These are phyloP conservation scores for Choloepus hoffmanni DNA, from an alignment of 2,113 vertebrate genomes.

Conservation along the genomic window DNA sequence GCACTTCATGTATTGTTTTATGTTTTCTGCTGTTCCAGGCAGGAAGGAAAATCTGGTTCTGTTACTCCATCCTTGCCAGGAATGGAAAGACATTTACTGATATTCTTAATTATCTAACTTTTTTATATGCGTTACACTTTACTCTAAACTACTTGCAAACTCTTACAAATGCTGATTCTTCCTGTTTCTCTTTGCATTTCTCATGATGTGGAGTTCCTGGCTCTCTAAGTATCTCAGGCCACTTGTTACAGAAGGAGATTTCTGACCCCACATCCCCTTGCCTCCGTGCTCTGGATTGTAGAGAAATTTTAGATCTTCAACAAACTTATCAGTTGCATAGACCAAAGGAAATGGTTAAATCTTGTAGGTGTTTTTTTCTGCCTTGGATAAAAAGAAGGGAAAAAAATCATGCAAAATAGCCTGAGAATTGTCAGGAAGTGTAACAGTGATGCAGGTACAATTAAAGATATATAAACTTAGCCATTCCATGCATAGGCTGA, in stretches of 20 bases:
- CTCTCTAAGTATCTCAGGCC: not conserved
- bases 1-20: not conserved
- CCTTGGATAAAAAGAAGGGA: not conserved
- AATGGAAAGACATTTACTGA: not conserved
- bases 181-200: not conserved
- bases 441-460: not conserved
- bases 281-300: not conserved
- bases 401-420: not conserved
- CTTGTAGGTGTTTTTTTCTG: not conserved
- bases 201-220: not conserved
- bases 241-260: not conserved
- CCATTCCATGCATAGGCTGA: not conserved
- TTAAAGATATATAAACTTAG: slow-evolving; percentile 14
- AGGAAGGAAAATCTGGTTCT: not conserved
- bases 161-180: not conserved
- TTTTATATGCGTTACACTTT: not conserved
- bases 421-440: not conserved
- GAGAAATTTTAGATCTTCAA: not conserved
- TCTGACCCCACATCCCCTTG: not conserved
- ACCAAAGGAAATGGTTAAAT: not conserved
- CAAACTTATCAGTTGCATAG: not conserved
- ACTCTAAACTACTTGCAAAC: not conserved
- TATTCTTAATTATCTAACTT: not conserved
- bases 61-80: not conserved
- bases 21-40: not conserved